A percentile compares a stretch with the other conserved stretches of the same genome.
Conservation (phyloP, 1,140 invertebrate species). For the Centruroides sculpturatus region DNA sequence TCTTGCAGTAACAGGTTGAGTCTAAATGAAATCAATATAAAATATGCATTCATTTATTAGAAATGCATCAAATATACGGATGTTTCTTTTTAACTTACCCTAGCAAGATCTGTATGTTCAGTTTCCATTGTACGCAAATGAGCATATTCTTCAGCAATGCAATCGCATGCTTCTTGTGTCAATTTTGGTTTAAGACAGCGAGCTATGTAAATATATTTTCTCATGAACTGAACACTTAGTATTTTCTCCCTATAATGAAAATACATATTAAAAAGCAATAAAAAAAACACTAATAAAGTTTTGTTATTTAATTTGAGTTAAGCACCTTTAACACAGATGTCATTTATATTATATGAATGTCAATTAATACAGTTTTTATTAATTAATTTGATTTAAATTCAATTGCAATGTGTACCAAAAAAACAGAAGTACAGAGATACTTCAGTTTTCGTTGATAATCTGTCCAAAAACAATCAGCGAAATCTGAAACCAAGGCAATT, state of each 20-base stretch:
- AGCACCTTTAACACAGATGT: too few species aligned
- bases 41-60: not conserved
- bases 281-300: not conserved
- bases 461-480: too few species aligned
- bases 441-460: too few species aligned
- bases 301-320: too few species aligned
- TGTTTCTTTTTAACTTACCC: slow-evolving; percentile 38
- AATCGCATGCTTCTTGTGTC: slow-evolving; percentile 72
- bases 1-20: slow-evolving; percentile 95
- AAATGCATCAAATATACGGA: too few species aligned
- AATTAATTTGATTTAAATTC: too few species aligned
- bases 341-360: too few species aligned
- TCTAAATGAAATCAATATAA: slow-evolving; percentile 37
- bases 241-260: slow-evolving; percentile 54
- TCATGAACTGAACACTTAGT: slow-evolving; percentile 84
- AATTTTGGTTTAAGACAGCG: slow-evolving; percentile 50
- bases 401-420: too few species aligned
- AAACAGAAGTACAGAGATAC: too few species aligned
- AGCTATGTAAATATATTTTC: slow-evolving; percentile 85
- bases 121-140: slow-evolving; percentile 73
- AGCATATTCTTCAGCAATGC: slow-evolving; percentile 90
- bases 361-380: too few species aligned
- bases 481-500: too few species aligned
- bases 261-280: not conserved
- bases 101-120: slow-evolving; percentile 61